Evolutionary conservation across 2,888 invertebrate species (phyloP), one percentile per base, ranked within the genome.

Genomic region (Hemistola chrysoprasaria): DNA sequence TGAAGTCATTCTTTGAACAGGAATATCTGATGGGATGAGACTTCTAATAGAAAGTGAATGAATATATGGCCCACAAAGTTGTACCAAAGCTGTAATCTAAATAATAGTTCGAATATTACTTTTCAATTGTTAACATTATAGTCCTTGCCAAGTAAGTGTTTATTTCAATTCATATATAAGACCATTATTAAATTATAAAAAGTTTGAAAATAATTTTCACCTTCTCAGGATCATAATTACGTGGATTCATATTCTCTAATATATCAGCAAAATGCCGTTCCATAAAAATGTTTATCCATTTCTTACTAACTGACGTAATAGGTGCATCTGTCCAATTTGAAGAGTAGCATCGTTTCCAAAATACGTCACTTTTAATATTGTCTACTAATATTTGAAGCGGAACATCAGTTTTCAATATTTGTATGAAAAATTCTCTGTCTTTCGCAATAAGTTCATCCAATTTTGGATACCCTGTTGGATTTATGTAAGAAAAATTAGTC

Each of bases 181-280:
- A 2, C 2, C 16, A 11, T 16, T 9, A 7, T 8, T 11, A 21
- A 10, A 50, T 33, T 39, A 53, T 29, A 11, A 16, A 16, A 33
- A 16, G n/a, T n/a, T n/a, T n/a, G n/a, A 31, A 39, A 8, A 40
- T 10, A 40, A 10, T 31, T 11, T 16, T 30, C 39, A 84, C 89
- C 76, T 82, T 88, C 66, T 90, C 90, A 1, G 90, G 90, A 28
- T 90, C 90, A 49, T 90, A 90, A 30, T 78, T 70, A 8, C 78
- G 70, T 20, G 90, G 90, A 59, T 88, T 87, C 67, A 85, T 70
- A 38, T 81, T 84, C 67, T 89, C 88, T 54, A 90, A 70, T 40
- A 87, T 74, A 48, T 87, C 78, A 5, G 83, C 78, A 50, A 78
- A 88, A 59, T 88, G 74, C 2, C 75, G 62, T 61, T 89, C 89